phyloP scores from a whole-genome alignment of 2,797 vertebrate genomes.

The Hydrophis major region DNA sequence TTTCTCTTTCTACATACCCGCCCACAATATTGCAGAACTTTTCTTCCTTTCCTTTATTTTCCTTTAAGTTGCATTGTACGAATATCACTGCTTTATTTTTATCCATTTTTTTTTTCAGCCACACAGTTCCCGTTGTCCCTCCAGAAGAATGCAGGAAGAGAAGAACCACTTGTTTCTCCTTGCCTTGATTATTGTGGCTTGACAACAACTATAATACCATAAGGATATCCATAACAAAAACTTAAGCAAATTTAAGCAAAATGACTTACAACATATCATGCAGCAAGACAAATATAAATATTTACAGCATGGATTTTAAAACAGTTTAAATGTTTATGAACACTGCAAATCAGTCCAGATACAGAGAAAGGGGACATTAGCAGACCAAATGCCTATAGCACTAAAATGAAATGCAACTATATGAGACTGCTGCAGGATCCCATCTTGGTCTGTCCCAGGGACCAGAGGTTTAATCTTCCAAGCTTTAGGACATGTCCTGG shows the following conservation, averaged over 20 bases:
- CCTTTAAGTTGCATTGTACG: not conserved
- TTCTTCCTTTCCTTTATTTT: not conserved
- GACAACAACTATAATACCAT: not conserved
- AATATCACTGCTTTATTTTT: not conserved
- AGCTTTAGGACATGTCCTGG: not conserved
- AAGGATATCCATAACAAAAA: not conserved
- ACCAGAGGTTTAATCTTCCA: not conserved
- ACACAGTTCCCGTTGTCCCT: not conserved
- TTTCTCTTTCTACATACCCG: not conserved
- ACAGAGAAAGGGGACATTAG: not conserved
- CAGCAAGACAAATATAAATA: not conserved
- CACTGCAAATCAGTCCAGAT: not conserved
- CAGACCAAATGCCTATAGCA: not conserved
- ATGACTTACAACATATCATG: not conserved
- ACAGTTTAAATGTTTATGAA: not conserved
- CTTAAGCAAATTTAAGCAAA: not conserved
- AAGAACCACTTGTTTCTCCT: not conserved
- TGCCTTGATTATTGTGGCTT: not conserved
- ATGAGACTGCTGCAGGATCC: not conserved
- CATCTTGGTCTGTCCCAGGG: fast-evolving
- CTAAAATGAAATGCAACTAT: not conserved
- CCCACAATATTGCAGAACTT: not conserved
- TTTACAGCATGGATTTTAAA: not conserved
- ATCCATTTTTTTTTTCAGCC: not conserved
- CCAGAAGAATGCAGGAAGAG: not conserved